Evolutionary conservation across 2,888 invertebrate genomes (phyloP).

Genomic region (Drosophila greeni): DNA sequence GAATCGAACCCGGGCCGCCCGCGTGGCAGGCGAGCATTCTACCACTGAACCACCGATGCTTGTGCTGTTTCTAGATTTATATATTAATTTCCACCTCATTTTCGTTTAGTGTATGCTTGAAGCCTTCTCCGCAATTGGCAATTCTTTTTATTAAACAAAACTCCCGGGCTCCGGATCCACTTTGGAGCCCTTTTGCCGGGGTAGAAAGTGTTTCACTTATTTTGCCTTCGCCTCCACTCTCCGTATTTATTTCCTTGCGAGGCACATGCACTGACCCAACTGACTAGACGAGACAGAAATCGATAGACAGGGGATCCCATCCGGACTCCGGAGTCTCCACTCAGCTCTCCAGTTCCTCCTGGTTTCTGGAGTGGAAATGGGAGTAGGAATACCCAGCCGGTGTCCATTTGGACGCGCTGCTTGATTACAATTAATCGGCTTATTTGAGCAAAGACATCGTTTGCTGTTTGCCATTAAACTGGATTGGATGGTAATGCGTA

Average conservation of each 20-base stretch:
- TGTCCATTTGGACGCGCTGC: slow-evolving; percentile 50
- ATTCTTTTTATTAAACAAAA: slow-evolving; percentile 39
- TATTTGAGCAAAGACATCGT: slow-evolving; percentile 59
- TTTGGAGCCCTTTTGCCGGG: slow-evolving; percentile 44
- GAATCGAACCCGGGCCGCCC: slow-evolving; percentile 75
- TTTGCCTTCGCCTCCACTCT: slow-evolving; percentile 5
- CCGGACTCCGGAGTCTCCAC: slow-evolving; percentile 18
- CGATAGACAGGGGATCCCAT: slow-evolving; percentile 55
- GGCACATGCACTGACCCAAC: slow-evolving; percentile 61
- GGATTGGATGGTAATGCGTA: slow-evolving; percentile 27
- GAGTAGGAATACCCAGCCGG: slow-evolving; percentile 18
- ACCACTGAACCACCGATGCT: slow-evolving; percentile 72
- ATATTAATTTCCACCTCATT: not conserved
- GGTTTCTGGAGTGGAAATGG: slow-evolving; percentile 20
- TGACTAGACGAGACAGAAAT: slow-evolving; percentile 61
- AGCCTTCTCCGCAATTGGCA: slow-evolving; percentile 17
- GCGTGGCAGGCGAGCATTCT: slow-evolving; percentile 75
- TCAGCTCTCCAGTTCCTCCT: slow-evolving; percentile 16
- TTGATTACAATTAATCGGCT: slow-evolving; percentile 74
- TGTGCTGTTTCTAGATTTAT: too few species aligned
- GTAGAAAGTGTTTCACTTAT: slow-evolving; percentile 71
- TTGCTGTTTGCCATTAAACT: slow-evolving; percentile 49
- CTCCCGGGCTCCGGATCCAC: slow-evolving; percentile 20
- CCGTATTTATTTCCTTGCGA: slow-evolving; percentile 29
- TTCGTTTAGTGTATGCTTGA: not conserved